Conservation (phyloP, 2,113 vertebrate genomes). For the Brevimyrus niger region DNA sequence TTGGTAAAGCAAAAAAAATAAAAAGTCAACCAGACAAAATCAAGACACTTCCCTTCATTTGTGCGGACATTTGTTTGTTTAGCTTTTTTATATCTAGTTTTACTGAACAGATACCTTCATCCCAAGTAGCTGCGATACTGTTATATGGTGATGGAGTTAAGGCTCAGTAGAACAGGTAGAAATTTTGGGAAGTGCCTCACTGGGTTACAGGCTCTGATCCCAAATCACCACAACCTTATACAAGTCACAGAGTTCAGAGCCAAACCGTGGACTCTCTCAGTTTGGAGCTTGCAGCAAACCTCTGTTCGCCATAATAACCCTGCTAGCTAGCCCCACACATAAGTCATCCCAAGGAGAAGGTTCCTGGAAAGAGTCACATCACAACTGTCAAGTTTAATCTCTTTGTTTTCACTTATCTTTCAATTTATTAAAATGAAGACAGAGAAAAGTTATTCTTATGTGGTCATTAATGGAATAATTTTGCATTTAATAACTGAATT, state of each 20-base stretch:
- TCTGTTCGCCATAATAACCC: background rate
- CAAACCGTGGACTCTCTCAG: background rate
- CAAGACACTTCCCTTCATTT: background rate
- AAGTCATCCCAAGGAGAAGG: background rate
- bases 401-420: background rate
- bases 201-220: background rate
- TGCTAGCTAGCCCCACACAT: background rate
- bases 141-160: background rate
- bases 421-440: background rate
- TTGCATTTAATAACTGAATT: background rate
- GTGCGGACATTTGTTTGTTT: background rate
- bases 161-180: background rate
- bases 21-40: background rate
- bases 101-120: background rate
- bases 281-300: background rate
- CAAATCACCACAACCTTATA: background rate
- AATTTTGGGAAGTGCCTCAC: background rate
- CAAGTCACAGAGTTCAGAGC: background rate
- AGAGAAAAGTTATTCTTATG: background rate
- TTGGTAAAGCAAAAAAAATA: background rate
- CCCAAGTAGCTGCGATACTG: background rate
- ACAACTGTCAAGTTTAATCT: background rate
- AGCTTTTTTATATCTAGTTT: background rate
- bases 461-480: background rate
- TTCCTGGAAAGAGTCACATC: background rate